These are phyloP conservation scores for Vimba vimba DNA, from an alignment of 2,113 vertebrate genomes.

Conservation along the genomic window DNA sequence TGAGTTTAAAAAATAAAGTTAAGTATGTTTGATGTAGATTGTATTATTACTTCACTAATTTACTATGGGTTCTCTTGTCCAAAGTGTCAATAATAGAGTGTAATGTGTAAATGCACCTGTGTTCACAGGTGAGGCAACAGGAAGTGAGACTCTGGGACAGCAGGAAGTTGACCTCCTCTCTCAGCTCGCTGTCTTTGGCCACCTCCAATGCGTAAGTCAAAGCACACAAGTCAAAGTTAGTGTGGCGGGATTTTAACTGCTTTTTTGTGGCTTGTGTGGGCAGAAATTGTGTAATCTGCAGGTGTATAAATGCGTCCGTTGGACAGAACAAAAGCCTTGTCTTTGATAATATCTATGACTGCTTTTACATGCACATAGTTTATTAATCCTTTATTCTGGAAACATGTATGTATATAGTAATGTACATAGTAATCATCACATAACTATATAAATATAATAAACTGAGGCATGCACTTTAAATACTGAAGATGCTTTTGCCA, in stretches of 20 bases:
- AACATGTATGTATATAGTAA: too few species aligned
- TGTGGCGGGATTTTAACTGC: neutral
- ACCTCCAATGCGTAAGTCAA: constrained; percentile 86
- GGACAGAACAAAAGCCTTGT: neutral
- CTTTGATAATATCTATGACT: neutral
- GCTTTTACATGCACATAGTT: neutral
- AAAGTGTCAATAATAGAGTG: neutral
- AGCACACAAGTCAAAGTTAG: neutral
- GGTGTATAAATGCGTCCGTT: neutral
- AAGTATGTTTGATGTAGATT: neutral
- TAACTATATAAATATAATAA: too few species aligned
- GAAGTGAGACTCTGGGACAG: constrained; percentile 91
- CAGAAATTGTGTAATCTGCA: neutral
- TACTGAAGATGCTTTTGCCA: too few species aligned
- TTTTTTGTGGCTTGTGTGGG: constrained; percentile 37
- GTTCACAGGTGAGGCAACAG: constrained; percentile 82
- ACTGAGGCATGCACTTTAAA: too few species aligned
- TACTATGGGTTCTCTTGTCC: neutral
- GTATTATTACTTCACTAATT: neutral
- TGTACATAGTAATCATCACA: too few species aligned
- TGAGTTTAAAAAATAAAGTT: neutral
- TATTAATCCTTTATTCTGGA: neutral
- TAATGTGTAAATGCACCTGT: constrained; percentile 39
- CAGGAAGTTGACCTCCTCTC: constrained; percentile 75
- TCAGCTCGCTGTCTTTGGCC: constrained; percentile 78